Evolutionary conservation across 30 jellyfish, hydroid and myxozoan genomes (phyloP), one percentile per base, ranked within the genome.

Genomic region (Aurelia aurita): DNA sequence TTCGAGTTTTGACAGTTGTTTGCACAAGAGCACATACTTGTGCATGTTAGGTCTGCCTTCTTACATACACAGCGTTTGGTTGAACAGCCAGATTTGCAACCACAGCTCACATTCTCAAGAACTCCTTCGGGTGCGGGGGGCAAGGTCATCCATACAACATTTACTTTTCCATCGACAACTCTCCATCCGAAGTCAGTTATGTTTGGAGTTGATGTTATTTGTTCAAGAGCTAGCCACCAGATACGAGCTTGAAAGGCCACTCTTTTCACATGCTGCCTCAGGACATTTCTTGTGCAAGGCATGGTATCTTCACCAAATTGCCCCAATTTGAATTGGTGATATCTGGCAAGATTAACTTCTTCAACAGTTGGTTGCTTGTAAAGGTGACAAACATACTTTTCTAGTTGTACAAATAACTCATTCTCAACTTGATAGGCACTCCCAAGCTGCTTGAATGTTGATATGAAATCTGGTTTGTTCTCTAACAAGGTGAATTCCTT

Each of bases 91-190:
- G 75, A 20, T 62, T 62, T 62, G 45, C 75, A 62, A 18, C 75
- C 45, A 28, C 75, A 62, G 51, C 75, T 62, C 6, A 26, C 45
- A 28, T 62, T 62, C 75, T 62, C 75, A 3, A 62, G 75, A 62
- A 62, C 75, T 62, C 75, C 43, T 62, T 62, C 75, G 3, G 75
- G 75, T 22, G 75, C 75, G 10, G 75, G 75, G 19, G 31, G 75
- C 45, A 62, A 62, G 75, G 75, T 62, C 75, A 62, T 62, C 75
- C 75, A 62, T 62, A 62, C 75, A 19, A 62, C 45, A 62, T 62
- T 32, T 5, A 32, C 44, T 1, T 62, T 62, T 28, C 75, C 75
- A 62, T 62, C 75, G 51, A 20, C 75, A 1, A 62, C 45, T 1
- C 45, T 22, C 75, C 75, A 62, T 62, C 75, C 75, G 10, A 62